Conservation (phyloP, 2,113 vertebrate species). For the Antechinus stuartii region DNA sequence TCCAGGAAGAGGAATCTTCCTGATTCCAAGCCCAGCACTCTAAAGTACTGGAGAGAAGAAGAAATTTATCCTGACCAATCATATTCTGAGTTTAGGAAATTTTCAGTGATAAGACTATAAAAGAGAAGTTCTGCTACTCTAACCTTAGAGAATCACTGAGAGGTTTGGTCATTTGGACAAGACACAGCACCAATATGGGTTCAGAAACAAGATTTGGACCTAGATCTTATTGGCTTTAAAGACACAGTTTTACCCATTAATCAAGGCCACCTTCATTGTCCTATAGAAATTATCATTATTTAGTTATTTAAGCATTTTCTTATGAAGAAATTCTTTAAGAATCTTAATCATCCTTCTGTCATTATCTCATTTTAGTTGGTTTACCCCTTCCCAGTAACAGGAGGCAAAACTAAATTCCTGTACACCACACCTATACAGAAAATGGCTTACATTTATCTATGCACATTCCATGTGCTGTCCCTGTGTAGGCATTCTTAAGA, state of each 20-base stretch:
- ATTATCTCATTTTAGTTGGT: not conserved
- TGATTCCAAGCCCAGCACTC: not conserved
- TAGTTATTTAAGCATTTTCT: slow-evolving; percentile 45
- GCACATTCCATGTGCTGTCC: not conserved
- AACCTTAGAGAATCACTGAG: not conserved
- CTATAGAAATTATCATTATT: slow-evolving; percentile 10
- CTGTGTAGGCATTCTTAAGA: not conserved
- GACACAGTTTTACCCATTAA: not conserved
- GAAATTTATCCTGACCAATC: not conserved
- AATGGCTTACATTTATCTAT: not conserved
- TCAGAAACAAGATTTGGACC: not conserved
- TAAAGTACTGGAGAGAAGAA: not conserved
- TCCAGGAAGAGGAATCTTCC: not conserved
- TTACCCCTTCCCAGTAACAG: not conserved
- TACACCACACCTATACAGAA: not conserved
- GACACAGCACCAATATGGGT: not conserved
- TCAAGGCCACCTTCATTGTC: not conserved
- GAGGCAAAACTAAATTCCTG: slow-evolving; percentile 7
- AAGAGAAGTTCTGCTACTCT: not conserved
- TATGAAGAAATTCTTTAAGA: not conserved
- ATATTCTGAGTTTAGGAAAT: not conserved
- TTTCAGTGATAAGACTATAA: not conserved
- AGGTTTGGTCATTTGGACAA: not conserved
- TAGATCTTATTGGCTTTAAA: not conserved
- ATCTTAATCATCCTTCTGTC: not conserved